These are phyloP conservation scores for Corticium candelabrum DNA, from an alignment of 37 sponge, comb jelly and placozoan species.

Conservation along the genomic window DNA sequence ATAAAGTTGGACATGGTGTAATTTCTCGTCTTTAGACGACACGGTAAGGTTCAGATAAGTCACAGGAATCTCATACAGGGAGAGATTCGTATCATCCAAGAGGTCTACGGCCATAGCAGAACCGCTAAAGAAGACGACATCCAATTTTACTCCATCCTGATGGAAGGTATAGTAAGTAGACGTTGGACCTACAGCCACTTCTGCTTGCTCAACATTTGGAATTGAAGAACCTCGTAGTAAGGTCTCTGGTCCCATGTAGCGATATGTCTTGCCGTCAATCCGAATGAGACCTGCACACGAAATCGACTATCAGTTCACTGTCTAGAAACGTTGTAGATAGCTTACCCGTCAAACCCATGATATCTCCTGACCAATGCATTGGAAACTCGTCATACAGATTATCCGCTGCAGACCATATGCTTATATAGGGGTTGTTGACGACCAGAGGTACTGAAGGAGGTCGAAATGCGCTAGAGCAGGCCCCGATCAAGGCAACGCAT, in stretches of 20 bases:
- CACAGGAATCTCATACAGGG: constrained; percentile 11
- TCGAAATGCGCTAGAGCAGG: too few relatives aligned
- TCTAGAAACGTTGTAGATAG: not conserved
- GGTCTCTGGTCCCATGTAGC: not conserved
- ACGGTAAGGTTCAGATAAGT: constrained; percentile 38
- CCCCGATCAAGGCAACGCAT: too few relatives aligned
- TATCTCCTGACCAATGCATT: constrained; percentile 43
- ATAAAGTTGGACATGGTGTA: constrained; percentile 47
- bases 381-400: constrained; percentile 50
- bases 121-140: constrained; percentile 32
- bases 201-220: not conserved
- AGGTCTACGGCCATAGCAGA: not conserved
- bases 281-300: not conserved
- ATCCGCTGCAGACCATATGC: constrained; percentile 59
- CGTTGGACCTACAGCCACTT: constrained; percentile 46
- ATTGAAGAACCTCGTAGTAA: not conserved
- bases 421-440: constrained; percentile 60
- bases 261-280: not conserved
- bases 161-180: constrained; percentile 52
- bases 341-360: not conserved
- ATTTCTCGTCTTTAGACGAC: constrained; percentile 21
- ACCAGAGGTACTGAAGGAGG: constrained; percentile 72
- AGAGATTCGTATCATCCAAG: not conserved
- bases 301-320: not conserved
- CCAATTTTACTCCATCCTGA: constrained; percentile 34